These are phyloP conservation scores for Erythrocercus mccallii DNA, from an alignment of 2,113 vertebrate species.

Conservation along the genomic window DNA sequence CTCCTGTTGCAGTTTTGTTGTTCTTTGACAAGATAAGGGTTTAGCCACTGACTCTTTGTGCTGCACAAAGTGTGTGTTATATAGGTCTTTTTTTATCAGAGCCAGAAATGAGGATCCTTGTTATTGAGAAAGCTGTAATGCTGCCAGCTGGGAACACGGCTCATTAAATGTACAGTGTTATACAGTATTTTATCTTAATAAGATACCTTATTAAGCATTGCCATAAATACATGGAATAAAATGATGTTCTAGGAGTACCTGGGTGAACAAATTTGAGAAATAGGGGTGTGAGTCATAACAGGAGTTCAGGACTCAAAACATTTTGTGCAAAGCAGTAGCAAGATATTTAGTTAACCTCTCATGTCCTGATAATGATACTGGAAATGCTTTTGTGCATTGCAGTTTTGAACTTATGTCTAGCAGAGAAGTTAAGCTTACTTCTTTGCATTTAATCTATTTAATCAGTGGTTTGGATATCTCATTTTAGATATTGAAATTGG, in stretches of 20 bases:
- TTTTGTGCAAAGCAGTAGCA: background rate
- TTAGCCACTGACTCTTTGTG: background rate
- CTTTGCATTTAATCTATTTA: background rate
- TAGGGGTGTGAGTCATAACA: background rate
- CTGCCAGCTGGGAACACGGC: background rate
- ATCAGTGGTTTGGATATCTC: background rate
- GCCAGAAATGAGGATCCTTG: background rate
- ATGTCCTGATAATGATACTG: background rate
- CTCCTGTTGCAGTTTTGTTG: background rate
- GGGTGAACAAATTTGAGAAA: slow-evolving; percentile 7
- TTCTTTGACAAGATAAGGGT: background rate
- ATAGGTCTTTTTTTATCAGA: background rate
- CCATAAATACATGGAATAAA: background rate
- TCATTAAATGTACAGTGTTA: background rate
- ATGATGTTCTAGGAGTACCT: background rate
- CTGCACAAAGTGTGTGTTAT: background rate
- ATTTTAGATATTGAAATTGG: background rate
- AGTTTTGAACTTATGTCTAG: background rate
- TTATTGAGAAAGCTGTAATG: slow-evolving; percentile 2
- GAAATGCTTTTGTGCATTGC: background rate
- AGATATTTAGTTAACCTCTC: slow-evolving; percentile 16
- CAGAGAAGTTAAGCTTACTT: background rate
- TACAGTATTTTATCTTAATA: background rate
- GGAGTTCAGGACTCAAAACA: background rate
- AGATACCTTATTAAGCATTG: background rate